Percentiles rank a stretch among this genome's conserved stretches.
These are phyloP conservation scores for Clarias magur DNA, from an alignment of 2,113 vertebrate species.

Conservation along the genomic window DNA sequence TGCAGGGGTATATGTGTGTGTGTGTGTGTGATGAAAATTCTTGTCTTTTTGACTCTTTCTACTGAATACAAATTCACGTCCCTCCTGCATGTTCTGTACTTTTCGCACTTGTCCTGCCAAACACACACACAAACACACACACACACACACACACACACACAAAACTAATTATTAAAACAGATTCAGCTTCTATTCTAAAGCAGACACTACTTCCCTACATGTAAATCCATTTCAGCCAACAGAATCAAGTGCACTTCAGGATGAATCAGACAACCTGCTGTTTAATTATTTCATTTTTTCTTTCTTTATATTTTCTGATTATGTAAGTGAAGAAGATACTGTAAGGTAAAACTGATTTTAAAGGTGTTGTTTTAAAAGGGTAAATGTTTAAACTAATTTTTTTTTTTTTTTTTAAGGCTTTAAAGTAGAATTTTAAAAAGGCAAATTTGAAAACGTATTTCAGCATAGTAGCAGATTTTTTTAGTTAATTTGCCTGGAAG, in stretches of 20 bases:
- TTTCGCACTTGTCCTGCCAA: background rate
- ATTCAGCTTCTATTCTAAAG: background rate
- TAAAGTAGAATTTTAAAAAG: background rate
- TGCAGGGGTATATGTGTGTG: background rate
- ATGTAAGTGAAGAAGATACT: background rate
- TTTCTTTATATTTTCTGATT: constrained; percentile 17
- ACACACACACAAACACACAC: background rate
- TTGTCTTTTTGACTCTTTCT: constrained; percentile 14
- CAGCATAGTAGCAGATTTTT: background rate
- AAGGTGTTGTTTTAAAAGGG: background rate
- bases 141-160: background rate
- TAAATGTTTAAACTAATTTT: background rate
- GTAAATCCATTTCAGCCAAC: background rate
- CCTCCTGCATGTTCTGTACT: constrained; percentile 17
- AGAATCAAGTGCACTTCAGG: background rate
- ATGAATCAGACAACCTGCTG: background rate
- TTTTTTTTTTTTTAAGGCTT: too few relatives aligned
- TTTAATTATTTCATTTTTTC: background rate
- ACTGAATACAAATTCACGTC: background rate
- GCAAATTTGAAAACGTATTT: background rate
- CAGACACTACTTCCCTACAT: background rate
- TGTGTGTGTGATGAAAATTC: constrained; percentile 8
- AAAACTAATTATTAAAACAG: background rate
- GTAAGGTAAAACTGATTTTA: background rate
- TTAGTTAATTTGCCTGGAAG: too few relatives aligned